These are phyloP conservation scores for Pollenia angustigena DNA, from an alignment of 2,888 invertebrate genomes.

Conservation along the genomic window DNA sequence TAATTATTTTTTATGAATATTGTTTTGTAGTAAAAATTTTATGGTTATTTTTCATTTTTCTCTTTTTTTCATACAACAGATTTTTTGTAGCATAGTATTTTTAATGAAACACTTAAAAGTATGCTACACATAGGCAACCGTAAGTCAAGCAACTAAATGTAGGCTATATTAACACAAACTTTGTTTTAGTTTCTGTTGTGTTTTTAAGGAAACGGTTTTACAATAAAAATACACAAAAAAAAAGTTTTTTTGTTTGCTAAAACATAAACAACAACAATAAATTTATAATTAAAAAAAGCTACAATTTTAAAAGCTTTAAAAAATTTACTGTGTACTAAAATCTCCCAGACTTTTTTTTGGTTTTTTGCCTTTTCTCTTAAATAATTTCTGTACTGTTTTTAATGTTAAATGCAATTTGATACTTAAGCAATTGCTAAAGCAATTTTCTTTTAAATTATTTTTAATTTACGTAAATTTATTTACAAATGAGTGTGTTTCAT, in stretches of 20 bases:
- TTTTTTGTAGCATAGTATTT: constrained; percentile 38
- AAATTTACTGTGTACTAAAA: too few relatives aligned
- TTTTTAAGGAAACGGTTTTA: not conserved
- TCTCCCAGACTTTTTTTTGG: too few relatives aligned
- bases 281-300: too few relatives aligned
- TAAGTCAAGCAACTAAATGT: constrained; percentile 25
- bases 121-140: constrained; percentile 49
- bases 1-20: constrained; percentile 53
- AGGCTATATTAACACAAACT: constrained; percentile 37
- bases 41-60: constrained; percentile 35
- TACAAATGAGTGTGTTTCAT: too few relatives aligned
- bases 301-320: too few relatives aligned
- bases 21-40: constrained; percentile 39
- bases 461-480: too few relatives aligned
- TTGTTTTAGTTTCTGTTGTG: constrained; percentile 8
- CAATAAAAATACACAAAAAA: not conserved
- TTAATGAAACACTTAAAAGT: constrained; percentile 63
- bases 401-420: too few relatives aligned
- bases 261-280: not conserved
- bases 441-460: too few relatives aligned
- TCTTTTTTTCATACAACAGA: constrained; percentile 23
- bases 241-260: not conserved
- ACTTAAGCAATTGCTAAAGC: too few relatives aligned
- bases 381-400: too few relatives aligned
- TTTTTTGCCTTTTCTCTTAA: too few relatives aligned